Base-by-base conservation (phyloP, 2,113 vertebrate species). In the Hassar affinis region DNA sequence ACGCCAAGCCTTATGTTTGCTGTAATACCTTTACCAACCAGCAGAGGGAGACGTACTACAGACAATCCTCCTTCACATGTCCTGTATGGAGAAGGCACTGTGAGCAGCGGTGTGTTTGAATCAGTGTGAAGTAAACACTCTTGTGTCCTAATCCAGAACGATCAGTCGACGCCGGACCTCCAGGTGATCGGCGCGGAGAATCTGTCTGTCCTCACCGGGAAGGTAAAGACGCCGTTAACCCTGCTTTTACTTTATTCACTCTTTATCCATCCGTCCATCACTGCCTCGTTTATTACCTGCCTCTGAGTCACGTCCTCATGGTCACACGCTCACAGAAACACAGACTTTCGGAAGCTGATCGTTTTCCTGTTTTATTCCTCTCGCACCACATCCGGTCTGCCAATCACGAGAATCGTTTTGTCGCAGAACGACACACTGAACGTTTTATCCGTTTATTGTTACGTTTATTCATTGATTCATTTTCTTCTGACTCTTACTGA, bases 101-200 rank as follows among this genome's bases (percentile, higher is more conserved):
- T n/a, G n/a, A n/a, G n/a, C 59, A 57, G 56, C 22, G 2, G 11
- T 61, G 59, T 27, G 30, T 42, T 57, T 18, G 2, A 64, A 45
- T 25, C 6, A 5, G 49, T 80, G 33, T 51, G 5, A 57, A n/a
- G 12, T 62, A 30, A 30, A 30, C 56, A 22, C 1, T 76, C 62
- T 14, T 54, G 49, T 76, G 47, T 9, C 80, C 25, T 15, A 12
- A 52, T 69, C 62, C 33, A 90, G 95, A 96, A 96, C 47, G 94
- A 95, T 83, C 91, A 93, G 25, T 94, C 93, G 15, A 93, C 91
- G 88, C 90, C 90, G 35, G 90, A 94, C 86, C 93, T 94, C 85
- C 94, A 94, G 85, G 95, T 95, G 68, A 93, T 92, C 0, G 95
- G 93, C 91, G 93, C 90, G 35, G 91, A 94, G 69, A 95, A 94